Base-by-base conservation (phyloP, 1,140 invertebrate genomes). In the Ectropis grisescens region DNA sequence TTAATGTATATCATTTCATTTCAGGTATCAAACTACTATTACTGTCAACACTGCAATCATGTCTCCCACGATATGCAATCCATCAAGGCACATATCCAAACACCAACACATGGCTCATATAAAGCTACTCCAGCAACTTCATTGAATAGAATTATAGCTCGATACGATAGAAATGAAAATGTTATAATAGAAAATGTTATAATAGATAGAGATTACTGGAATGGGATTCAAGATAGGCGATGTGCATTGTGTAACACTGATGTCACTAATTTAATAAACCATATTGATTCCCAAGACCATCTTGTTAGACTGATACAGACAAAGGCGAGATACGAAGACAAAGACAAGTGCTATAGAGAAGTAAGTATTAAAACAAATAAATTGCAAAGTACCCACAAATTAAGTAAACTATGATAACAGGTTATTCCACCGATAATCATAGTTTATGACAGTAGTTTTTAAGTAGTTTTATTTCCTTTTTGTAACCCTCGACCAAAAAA, bases 31-130 rank as follows among this genome's bases (percentile, higher is more conserved):
- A 4, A 56, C 4, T 15, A 39, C 4, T 69, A 46, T 29, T 72
- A 65, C 30, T 72, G 68, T 41, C 57, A 51, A 48, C 11, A 53
- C 14, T 72, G 68, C 14, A 72, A 72, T 25, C 25, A 23, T 28
- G 11, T 47, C 4, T 13, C 13, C 22, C 23, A 9, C 31, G 13
- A 29, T 29, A 31, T 29, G 5, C 15, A 25, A 25, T 13, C 9
- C 22, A 26, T 44, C 2, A 26, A 27, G 24, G 11, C 36, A 13
- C 62, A 67, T 38, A 40, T 56, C 7, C 48, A 49, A 10, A 29
- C 27, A 6, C 34, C 43, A 9, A 13, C 11, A 9, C 65, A 72
- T 36, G 31, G 31, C 32, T 13, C 13, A 10, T 29, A 36, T 5
- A 59, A 57, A 36, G 26, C 9, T 0, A 52, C 39, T 1, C 51